Evolutionary conservation across 1,140 invertebrate genomes (phyloP), one percentile per base, ranked within the genome.

Genomic region (Ditylenchus dipsaci): DNA sequence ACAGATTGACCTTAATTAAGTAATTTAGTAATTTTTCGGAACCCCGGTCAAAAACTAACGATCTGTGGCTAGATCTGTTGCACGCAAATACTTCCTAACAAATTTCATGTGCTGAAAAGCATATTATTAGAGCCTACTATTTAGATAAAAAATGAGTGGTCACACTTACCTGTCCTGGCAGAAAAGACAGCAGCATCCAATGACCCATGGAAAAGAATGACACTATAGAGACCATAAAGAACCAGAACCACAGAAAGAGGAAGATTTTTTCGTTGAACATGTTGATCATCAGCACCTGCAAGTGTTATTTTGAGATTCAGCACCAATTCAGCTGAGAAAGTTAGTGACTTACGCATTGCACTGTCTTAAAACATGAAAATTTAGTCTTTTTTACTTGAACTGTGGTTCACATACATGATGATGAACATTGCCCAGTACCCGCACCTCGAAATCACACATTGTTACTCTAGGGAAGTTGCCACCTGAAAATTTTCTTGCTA

Each of bases 191-290:
- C 30, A 83, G 65, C 64, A 84, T 56, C 82, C 82, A 83, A 68
- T 84, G 78, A 38, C 73, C 66, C 74, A 82, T 75, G 29, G 81
- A 83, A 63, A 85, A 83, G 60, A 84, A 76, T 13, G 85, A 84
- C 21, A 86, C 79, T 19, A 84, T 73, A 59, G 85, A 83, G 13
- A 87, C 86, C 86, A n/a, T n/a, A n/a, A n/a, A n/a, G n/a, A n/a
- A n/a, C n/a, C n/a, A n/a, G n/a, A n/a, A n/a, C n/a, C n/a, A 87
- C 38, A 87, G 74, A 69, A 87, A 85, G 63, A 87, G 84, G 74
- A 87, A 87, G 23, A 87, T 86, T 76, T 87, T 87, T 73, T 87
- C 86, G 72, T 87, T 86, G 78, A 87, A 87, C 74, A 86, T 80
- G 72, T 87, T 87, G 56, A 87, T 86, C 65, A 86, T 86, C 29